Percentiles rank a stretch among this genome's conserved stretches.
Conservation (phyloP, 2,113 vertebrate species). For the Axis porcinus region DNA sequence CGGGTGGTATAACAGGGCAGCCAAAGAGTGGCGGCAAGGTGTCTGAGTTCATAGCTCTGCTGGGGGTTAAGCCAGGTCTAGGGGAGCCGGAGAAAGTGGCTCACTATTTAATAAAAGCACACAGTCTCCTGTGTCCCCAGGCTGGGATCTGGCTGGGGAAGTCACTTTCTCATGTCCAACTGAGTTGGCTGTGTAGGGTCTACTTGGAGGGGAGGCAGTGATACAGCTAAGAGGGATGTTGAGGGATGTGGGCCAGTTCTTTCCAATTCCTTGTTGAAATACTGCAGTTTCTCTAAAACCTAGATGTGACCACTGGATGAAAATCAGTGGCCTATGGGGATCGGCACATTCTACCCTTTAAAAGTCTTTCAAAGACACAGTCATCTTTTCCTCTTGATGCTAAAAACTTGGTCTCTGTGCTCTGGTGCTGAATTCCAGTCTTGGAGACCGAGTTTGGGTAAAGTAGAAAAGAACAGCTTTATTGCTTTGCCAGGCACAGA, state of each 20-base stretch:
- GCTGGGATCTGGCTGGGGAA: neutral
- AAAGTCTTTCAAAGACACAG: neutral
- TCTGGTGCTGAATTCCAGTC: neutral
- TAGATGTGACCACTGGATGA: neutral
- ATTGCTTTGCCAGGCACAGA: neutral
- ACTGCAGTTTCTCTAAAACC: neutral
- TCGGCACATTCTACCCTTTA: neutral
- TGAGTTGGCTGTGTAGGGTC: neutral
- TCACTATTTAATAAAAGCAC: neutral
- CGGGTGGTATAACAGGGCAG: neutral
- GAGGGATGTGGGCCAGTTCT: neutral
- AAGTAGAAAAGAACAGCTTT: neutral
- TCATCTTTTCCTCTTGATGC: neutral
- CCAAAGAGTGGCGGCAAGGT: neutral
- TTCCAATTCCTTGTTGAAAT: neutral
- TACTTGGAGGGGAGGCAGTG: neutral
- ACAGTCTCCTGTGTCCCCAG: neutral
- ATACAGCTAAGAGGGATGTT: neutral
- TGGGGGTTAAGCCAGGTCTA: neutral
- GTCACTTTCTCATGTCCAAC: neutral
- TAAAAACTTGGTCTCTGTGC: neutral
- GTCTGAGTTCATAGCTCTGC: neutral
- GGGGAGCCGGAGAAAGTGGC: neutral
- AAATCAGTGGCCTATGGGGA: neutral
- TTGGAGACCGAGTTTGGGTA: neutral